Conservation (phyloP, 2,888 invertebrate species). For the Lagria hirta region DNA sequence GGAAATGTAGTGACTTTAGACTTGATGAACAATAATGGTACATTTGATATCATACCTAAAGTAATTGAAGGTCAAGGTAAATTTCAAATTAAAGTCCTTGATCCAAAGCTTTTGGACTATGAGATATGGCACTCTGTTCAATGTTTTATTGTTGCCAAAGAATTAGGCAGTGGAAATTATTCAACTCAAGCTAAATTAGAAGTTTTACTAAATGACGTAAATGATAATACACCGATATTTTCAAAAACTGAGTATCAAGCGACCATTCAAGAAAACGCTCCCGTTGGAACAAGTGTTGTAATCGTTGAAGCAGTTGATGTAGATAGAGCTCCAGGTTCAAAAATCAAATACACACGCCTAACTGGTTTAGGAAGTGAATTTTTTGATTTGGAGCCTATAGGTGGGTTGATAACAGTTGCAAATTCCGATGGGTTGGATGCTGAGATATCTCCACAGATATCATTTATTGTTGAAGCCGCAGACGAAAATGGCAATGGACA, state of each 20-base stretch:
- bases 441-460: constrained; percentile 74
- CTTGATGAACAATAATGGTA: constrained; percentile 78
- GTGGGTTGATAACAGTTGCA: constrained; percentile 79
- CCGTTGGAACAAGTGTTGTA: constrained; percentile 55
- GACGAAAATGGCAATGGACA: constrained; percentile 84
- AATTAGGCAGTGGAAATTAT: constrained; percentile 74
- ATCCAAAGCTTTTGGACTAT: constrained; percentile 80
- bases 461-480: constrained; percentile 81
- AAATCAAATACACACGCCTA: constrained; percentile 45
- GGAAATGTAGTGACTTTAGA: constrained; percentile 76
- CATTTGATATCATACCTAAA: constrained; percentile 84
- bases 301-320: constrained; percentile 77
- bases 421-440: constrained; percentile 79
- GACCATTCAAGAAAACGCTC: constrained; percentile 78
- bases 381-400: constrained; percentile 72
- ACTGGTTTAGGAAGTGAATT: constrained; percentile 69
- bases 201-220: constrained; percentile 80
- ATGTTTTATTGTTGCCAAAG: constrained; percentile 75
- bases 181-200: constrained; percentile 74
- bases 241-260: constrained; percentile 71
- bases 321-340: constrained; percentile 77
- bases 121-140: constrained; percentile 75
- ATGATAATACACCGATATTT: constrained; percentile 87
- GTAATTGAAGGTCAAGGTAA: constrained; percentile 71
- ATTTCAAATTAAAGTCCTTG: constrained; percentile 81